phyloP scores from a whole-genome alignment of 2,888 invertebrate species.

The Siphlonurus alternatus region DNA sequence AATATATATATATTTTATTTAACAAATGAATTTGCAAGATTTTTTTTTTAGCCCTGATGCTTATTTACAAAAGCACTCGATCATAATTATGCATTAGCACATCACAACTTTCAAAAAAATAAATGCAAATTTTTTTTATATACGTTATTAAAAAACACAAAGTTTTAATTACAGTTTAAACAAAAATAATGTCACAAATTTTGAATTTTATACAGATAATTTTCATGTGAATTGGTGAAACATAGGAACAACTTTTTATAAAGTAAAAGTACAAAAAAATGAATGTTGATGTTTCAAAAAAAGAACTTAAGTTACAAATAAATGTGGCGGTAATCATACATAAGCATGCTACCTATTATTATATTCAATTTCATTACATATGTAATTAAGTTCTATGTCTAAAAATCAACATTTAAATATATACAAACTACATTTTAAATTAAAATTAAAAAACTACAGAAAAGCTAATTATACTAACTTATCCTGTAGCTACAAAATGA shows the following conservation, averaged over 20 bases:
- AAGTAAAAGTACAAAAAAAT: background rate
- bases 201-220: background rate
- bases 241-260: background rate
- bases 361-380: too few relatives aligned
- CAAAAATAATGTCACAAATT: background rate
- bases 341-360: background rate
- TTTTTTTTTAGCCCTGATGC: background rate
- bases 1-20: background rate
- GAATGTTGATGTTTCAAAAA: background rate
- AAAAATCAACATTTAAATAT: background rate
- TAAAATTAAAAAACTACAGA: background rate
- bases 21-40: background rate
- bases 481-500: background rate
- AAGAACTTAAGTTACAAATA: background rate
- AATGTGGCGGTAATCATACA: background rate
- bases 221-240: slow-evolving; percentile 1
- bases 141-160: background rate
- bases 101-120: background rate
- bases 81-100: background rate
- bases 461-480: background rate
- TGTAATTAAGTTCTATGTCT: background rate
- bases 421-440: background rate
- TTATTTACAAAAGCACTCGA: background rate
- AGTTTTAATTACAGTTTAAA: background rate
- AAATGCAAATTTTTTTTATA: background rate